A percentile compares a stretch with the other conserved stretches of the same genome.
Conservation (phyloP, 2,113 vertebrate species). For the Tachycineta bicolor region DNA sequence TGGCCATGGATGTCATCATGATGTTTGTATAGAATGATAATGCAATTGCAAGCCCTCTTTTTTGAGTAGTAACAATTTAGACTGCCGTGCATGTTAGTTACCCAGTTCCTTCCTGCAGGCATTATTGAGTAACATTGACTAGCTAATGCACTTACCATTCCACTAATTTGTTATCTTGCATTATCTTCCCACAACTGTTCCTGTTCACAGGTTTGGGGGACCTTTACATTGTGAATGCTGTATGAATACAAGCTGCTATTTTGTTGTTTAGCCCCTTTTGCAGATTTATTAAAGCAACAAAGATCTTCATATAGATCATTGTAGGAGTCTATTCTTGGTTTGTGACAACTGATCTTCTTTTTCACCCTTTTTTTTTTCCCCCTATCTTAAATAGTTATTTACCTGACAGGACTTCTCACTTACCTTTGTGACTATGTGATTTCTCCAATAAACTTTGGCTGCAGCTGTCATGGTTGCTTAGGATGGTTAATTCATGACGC, state of each 20-base stretch:
- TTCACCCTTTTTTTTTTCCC: neutral
- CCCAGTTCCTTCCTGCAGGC: neutral
- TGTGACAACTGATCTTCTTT: neutral
- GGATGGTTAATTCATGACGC: neutral
- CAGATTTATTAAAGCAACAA: neutral
- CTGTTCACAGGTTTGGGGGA: neutral
- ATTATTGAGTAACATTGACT: neutral
- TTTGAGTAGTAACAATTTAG: neutral
- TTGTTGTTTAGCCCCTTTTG: neutral
- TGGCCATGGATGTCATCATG: fast-evolving
- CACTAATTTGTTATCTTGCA: neutral
- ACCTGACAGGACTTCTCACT: neutral
- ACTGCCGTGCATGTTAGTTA: neutral
- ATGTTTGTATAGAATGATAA: neutral
- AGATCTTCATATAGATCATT: neutral
- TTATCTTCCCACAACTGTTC: neutral
- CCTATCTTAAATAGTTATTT: neutral
- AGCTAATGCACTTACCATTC: neutral
- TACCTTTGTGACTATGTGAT: neutral
- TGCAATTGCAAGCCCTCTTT: neutral
- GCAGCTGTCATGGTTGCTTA: neutral
- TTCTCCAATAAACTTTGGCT: neutral
- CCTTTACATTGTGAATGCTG: neutral
- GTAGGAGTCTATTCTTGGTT: neutral
- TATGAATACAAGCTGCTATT: neutral